phyloP scores from a whole-genome alignment of 2,797 vertebrate genomes.

The Distichodus sexfasciatus region DNA sequence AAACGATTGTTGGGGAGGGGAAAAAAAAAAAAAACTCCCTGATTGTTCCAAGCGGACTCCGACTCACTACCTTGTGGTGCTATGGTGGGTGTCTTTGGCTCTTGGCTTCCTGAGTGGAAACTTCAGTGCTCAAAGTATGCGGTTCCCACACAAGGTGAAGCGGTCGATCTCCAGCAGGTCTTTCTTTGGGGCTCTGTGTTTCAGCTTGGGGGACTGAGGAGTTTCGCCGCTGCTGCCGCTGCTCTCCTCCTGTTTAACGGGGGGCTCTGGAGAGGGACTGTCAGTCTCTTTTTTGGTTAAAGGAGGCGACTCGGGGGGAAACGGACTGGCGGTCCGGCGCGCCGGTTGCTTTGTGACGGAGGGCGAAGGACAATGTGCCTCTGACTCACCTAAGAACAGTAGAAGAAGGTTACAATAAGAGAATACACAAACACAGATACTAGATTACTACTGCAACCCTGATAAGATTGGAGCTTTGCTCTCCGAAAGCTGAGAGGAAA shows the following conservation, averaged over 20 bases:
- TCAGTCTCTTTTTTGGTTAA: constrained; percentile 65
- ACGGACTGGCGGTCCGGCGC: constrained; percentile 73
- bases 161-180: constrained; percentile 96
- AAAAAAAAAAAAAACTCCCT: no score
- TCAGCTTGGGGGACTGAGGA: constrained; percentile 73
- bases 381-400: constrained; percentile 64
- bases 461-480: neutral
- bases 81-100: neutral
- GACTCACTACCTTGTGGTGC: neutral
- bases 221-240: constrained; percentile 54
- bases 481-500: no score
- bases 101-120: constrained; percentile 55
- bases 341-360: constrained; percentile 84
- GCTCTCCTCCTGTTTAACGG: constrained; percentile 52
- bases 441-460: neutral
- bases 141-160: constrained; percentile 97
- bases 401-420: neutral
- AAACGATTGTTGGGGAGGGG: no score
- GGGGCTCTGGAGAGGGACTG: constrained; percentile 39
- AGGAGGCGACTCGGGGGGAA: constrained; percentile 62
- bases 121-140: constrained; percentile 66
- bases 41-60: no score
- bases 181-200: constrained; percentile 84
- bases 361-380: constrained; percentile 66
- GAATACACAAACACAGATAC: neutral